Evolutionary conservation across 2,113 vertebrate genomes (phyloP).

Genomic region (Oncorhynchus clarkii): DNA sequence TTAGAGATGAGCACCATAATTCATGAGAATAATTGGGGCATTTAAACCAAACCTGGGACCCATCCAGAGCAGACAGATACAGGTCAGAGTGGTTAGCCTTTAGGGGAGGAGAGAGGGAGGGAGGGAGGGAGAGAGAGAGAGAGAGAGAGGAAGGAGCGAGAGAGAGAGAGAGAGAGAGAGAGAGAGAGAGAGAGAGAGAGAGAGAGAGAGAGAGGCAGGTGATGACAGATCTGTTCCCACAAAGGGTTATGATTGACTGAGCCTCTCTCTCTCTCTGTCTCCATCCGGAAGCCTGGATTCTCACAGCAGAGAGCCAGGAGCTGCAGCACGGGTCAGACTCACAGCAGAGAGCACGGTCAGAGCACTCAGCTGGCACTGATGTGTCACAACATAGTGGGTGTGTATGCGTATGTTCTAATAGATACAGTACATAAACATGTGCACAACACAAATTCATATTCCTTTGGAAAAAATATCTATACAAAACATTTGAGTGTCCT

Average conservation of each 20-base stretch:
- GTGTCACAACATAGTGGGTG: no score
- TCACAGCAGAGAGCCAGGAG: neutral
- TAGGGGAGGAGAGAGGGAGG: conserved; percentile 42
- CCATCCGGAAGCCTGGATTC: neutral
- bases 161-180: conserved; percentile 18
- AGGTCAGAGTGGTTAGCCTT: conserved; percentile 64
- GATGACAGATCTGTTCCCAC: conserved; percentile 45
- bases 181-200: neutral
- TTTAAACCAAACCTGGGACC: conserved; percentile 67
- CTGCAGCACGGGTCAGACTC: neutral
- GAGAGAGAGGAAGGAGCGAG: conserved; percentile 17
- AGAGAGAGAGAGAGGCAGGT: neutral
- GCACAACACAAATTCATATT: no score
- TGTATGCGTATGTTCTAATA: no score
- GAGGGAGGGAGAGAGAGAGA: conserved; percentile 14
- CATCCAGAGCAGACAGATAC: conserved; percentile 70
- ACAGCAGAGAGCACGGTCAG: neutral
- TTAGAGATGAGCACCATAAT: conserved; percentile 65
- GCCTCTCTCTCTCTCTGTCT: neutral
- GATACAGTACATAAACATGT: no score
- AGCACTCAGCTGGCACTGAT: neutral
- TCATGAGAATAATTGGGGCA: conserved; percentile 73
- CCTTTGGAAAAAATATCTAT: no score
- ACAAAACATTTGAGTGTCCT: no score
- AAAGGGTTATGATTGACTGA: conserved; percentile 40